Percentiles rank a stretch among this genome's conserved stretches.
These are phyloP conservation scores for Colletes collaris DNA, from an alignment of 2,888 invertebrate species.

Conservation along the genomic window DNA sequence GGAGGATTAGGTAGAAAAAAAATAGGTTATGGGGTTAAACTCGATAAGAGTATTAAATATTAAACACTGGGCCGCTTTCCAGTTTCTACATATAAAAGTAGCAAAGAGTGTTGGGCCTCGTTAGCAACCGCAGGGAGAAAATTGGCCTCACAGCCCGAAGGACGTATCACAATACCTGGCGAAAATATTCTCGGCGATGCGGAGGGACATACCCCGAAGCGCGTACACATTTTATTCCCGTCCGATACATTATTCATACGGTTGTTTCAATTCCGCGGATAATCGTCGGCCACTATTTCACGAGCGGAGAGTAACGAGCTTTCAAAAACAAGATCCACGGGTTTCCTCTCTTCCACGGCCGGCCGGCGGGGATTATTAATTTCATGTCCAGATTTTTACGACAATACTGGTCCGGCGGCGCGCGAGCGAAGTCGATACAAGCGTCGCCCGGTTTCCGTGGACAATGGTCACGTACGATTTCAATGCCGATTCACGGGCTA, in stretches of 20 bases:
- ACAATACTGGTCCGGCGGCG: constrained; percentile 34
- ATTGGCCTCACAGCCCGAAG: too few species aligned
- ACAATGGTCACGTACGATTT: constrained; percentile 57
- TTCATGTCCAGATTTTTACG: constrained; percentile 38
- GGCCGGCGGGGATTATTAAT: constrained; percentile 48
- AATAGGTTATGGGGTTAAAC: too few species aligned
- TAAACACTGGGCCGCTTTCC: too few species aligned
- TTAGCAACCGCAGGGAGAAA: too few species aligned
- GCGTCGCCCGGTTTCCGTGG: constrained; percentile 25
- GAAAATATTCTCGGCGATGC: too few species aligned
- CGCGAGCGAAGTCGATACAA: constrained; percentile 45
- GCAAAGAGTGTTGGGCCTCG: too few species aligned
- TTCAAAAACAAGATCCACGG: constrained; percentile 34
- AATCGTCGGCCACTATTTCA: constrained; percentile 41
- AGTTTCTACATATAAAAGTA: too few species aligned
- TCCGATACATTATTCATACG: constrained; percentile 42
- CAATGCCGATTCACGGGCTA: constrained; percentile 56
- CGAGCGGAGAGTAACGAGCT: constrained; percentile 37
- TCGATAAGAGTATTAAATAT: too few species aligned
- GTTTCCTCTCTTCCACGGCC: not conserved
- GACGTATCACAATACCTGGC: too few species aligned
- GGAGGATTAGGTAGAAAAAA: too few species aligned
- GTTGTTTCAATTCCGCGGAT: constrained; percentile 41
- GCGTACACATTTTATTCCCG: constrained; percentile 3
- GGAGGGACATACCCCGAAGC: too few species aligned